Percentiles rank a stretch among this genome's conserved stretches.
phyloP scores from a whole-genome alignment of 2,113 vertebrate genomes.

The Scomber japonicus region DNA sequence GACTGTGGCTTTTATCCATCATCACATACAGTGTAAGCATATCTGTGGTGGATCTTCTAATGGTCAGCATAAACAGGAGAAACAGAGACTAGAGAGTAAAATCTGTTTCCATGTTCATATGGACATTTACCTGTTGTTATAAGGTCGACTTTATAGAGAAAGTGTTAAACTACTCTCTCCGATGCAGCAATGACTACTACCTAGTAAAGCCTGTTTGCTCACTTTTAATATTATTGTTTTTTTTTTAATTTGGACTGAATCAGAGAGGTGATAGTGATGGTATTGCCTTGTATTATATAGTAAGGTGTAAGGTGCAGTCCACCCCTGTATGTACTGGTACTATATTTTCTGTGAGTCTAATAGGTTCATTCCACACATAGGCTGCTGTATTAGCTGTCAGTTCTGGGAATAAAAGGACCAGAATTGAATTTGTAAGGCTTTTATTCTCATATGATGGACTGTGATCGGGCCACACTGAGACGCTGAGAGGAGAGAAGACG shows the following conservation, averaged over 20 bases:
- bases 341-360: conserved; percentile 15
- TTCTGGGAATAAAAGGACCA: conserved; percentile 42
- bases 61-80: too few species aligned
- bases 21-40: too few species aligned
- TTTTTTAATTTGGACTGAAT: neutral
- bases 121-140: too few species aligned
- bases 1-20: too few species aligned
- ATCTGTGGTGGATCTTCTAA: too few species aligned
- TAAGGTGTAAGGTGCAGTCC: neutral
- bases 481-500: conserved; percentile 57
- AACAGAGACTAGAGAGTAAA: too few species aligned
- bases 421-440: conserved; percentile 68
- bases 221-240: too few species aligned
- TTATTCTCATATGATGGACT: conserved; percentile 59
- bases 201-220: too few species aligned
- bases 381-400: conserved; percentile 48
- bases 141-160: too few species aligned
- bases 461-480: conserved; percentile 56
- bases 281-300: conserved; percentile 4
- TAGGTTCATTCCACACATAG: conserved; percentile 37
- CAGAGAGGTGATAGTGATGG: neutral
- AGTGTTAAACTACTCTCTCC: neutral
- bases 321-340: conserved; percentile 2
- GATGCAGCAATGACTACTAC: neutral
- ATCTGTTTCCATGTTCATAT: too few species aligned